These are phyloP conservation scores for Myopa testacea DNA, from an alignment of 2,888 invertebrate species.

Conservation along the genomic window DNA sequence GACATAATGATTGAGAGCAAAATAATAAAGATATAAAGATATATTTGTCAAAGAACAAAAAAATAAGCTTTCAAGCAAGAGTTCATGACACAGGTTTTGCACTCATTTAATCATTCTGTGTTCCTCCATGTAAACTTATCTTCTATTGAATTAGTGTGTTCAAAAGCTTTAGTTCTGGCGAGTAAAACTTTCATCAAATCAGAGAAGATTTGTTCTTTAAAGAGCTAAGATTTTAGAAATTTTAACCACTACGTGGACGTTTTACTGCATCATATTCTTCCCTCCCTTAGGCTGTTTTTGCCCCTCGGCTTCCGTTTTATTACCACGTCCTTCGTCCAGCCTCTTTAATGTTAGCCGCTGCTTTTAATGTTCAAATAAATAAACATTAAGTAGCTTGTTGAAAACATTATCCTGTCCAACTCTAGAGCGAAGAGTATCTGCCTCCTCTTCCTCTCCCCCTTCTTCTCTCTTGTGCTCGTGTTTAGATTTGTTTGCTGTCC, in stretches of 20 bases:
- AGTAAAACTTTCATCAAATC: too few relatives aligned
- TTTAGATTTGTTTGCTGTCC: neutral
- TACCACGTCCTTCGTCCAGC: neutral
- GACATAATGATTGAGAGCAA: too few relatives aligned
- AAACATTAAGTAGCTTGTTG: constrained; percentile 14
- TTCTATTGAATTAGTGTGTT: too few relatives aligned
- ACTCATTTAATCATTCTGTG: too few relatives aligned
- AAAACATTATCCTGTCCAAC: constrained; percentile 11
- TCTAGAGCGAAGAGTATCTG: neutral
- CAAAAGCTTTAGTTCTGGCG: too few relatives aligned
- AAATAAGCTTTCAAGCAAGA: too few relatives aligned
- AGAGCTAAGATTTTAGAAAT: neutral
- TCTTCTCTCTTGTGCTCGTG: neutral
- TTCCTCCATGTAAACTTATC: too few relatives aligned
- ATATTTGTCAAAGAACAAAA: too few relatives aligned
- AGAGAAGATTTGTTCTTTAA: too few relatives aligned
- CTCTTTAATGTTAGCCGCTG: neutral
- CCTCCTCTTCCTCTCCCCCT: neutral
- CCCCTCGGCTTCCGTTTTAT: neutral
- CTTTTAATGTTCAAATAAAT: constrained; percentile 22
- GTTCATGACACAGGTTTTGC: too few relatives aligned
- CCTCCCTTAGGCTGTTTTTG: neutral
- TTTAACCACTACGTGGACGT: neutral
- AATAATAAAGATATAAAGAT: too few relatives aligned
- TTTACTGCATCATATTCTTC: neutral